A percentile compares a stretch with the other conserved stretches of the same genome.
These are phyloP conservation scores for Colossoma macropomum DNA, from an alignment of 2,113 vertebrate species.

Conservation along the genomic window DNA sequence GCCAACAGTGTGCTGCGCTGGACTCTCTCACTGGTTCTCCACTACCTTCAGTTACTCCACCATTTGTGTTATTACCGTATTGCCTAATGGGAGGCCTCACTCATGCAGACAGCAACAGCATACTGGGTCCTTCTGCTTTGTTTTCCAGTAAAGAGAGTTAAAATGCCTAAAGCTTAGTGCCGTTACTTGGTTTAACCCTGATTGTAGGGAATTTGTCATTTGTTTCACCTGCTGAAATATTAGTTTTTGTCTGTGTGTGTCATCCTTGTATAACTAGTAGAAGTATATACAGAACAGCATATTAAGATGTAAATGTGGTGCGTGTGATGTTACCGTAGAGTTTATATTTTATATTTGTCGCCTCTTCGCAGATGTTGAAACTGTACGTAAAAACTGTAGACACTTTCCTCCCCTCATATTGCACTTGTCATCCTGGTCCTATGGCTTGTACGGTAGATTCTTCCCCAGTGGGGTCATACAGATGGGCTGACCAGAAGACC, in stretches of 20 bases:
- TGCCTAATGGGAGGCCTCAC: neutral
- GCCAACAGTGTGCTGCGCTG: conserved; percentile 26
- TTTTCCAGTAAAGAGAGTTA: neutral
- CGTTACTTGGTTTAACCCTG: neutral
- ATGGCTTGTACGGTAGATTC: conserved; percentile 53
- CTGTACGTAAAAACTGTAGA: conserved; percentile 33
- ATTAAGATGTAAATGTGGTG: conserved; percentile 1
- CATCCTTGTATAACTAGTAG: conserved; percentile 15
- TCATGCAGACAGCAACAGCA: neutral
- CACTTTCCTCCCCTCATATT: conserved; percentile 41
- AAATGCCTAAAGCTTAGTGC: neutral
- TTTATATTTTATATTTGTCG: conserved; percentile 44
- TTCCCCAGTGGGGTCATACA: neutral
- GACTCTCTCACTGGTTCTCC: conserved; percentile 7
- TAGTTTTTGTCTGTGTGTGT: conserved; percentile 29
- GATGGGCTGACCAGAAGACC: conserved; percentile 29
- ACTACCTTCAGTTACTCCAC: neutral
- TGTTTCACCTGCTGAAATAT: conserved; percentile 43
- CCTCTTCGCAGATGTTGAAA: conserved; percentile 28
- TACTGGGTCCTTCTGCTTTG: neutral
- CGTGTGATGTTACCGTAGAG: conserved; percentile 46
- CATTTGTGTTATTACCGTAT: neutral
- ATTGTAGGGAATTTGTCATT: conserved; percentile 44
- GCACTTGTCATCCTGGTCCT: conserved; percentile 48
- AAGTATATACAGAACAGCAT: conserved; percentile 5